Base-by-base conservation (phyloP, 2,888 invertebrate species). In the Tortricodes alternella region DNA sequence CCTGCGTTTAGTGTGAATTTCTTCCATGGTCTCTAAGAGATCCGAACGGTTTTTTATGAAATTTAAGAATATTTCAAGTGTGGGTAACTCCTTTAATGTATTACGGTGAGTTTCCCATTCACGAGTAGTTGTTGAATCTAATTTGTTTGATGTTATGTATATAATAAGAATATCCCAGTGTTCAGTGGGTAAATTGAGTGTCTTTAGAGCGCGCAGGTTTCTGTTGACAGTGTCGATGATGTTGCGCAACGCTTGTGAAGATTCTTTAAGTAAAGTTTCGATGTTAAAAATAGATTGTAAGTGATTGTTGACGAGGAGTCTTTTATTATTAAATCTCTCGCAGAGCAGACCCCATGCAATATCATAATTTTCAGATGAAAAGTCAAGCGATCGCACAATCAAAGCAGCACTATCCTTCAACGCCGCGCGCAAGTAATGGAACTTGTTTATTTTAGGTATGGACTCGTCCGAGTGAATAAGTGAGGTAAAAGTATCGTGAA, bases 101-200 rank as follows among this genome's bases (percentile, higher is more conserved):
- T 41, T 41, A 9, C 41, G 41, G 3, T 41, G 16, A 24, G 41
- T 41, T 15, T 41, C 41, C 41, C 41, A 41, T 8, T 41, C 41
- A 24, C 41, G 43, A 11, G 8, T 24, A 3, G 59, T 58, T n/a
- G 24, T 27, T 32, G n/a, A 9, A 19, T 65, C 64, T 2, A 64
- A 46, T 50, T 66, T 66, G 32, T 27, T 39, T 2, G 60, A 43
- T 58, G 66, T 60, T 24, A 68, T 63, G 16, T 57, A 41, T 7
- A 66, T 61, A 2, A 65, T 57, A 2, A 64, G 19, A 0, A 59
- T 57, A 11, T 65, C 65, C 62, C 65, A 63, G 13, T 62, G 43
- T 1, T 64, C 37, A 11, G 49, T 44, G 1, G 58, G 60, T 23
- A 62, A 23, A 0, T 58, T 41, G 18, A 64, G 8, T 24, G 41